These are phyloP conservation scores for Thumatha senex DNA, from an alignment of 2,888 invertebrate species.

Conservation along the genomic window DNA sequence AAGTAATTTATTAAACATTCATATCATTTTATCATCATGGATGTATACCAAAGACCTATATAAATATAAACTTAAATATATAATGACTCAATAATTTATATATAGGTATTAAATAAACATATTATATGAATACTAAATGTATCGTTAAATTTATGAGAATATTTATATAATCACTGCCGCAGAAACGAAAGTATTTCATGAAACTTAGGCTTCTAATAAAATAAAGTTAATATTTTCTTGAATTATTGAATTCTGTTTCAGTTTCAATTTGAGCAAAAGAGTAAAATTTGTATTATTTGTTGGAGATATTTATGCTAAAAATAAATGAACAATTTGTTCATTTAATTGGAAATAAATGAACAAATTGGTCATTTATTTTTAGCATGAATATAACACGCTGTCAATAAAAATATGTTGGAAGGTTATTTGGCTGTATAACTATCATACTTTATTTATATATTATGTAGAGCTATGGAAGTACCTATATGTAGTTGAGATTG, in stretches of 20 bases:
- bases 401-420: conserved; percentile 20
- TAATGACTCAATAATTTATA: conserved; percentile 25
- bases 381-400: conserved; percentile 16
- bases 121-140: conserved; percentile 21
- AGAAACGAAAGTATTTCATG: conserved; percentile 43
- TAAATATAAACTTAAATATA: conserved; percentile 16
- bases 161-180: conserved; percentile 50
- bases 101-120: conserved; percentile 18
- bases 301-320: no score
- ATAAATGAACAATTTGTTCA: conserved; percentile 14
- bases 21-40: conserved; percentile 31
- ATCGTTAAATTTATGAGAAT: conserved; percentile 25
- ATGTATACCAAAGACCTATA: conserved; percentile 70
- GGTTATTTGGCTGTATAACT: conserved; percentile 64
- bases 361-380: not conserved
- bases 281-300: no score
- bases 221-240: conserved; percentile 32
- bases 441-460: conserved; percentile 51
- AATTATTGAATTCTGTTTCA: conserved; percentile 23
- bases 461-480: conserved; percentile 52
- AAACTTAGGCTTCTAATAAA: conserved; percentile 38
- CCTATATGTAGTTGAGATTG: conserved; percentile 52
- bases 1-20: no score
- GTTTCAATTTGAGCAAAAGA: conserved; percentile 15
- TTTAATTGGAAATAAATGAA: conserved; percentile 29